phyloP scores from a whole-genome alignment of 92 coral and sea anemone species.

The Zoanthus sansibaricus region DNA sequence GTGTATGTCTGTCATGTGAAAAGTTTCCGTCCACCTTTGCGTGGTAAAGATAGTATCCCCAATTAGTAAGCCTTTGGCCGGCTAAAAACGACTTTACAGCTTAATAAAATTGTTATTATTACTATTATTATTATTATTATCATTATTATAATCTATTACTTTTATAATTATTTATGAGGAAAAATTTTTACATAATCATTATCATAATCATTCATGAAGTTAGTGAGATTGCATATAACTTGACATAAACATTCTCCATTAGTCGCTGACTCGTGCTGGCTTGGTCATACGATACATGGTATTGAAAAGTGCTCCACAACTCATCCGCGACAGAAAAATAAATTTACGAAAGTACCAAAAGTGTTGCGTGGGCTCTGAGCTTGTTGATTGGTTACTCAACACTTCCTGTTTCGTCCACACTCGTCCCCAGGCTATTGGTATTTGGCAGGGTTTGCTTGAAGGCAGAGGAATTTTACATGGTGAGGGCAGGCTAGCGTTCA shows the following conservation, averaged over 20 bases:
- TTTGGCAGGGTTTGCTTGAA: conserved; percentile 84
- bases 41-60: too few relatives aligned
- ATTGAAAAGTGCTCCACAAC: conserved; percentile 59
- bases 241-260: background rate
- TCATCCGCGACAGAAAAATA: conserved; percentile 67
- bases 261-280: conserved; percentile 68
- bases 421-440: conserved; percentile 75
- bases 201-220: background rate
- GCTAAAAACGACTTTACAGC: too few relatives aligned
- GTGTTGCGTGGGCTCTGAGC: conserved; percentile 81
- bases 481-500: background rate
- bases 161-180: background rate
- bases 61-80: too few relatives aligned
- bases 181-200: background rate
- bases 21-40: too few relatives aligned
- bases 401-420: conserved; percentile 77
- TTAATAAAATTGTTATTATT: too few relatives aligned
- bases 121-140: too few relatives aligned
- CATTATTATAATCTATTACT: too few relatives aligned
- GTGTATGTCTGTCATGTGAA: too few relatives aligned
- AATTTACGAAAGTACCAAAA: conserved; percentile 48
- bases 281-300: conserved; percentile 58
- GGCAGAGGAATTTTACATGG: conserved; percentile 75
- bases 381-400: conserved; percentile 75
- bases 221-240: background rate